Base-by-base conservation (phyloP, 2,888 invertebrate genomes). In the Drosophila picticornis region DNA sequence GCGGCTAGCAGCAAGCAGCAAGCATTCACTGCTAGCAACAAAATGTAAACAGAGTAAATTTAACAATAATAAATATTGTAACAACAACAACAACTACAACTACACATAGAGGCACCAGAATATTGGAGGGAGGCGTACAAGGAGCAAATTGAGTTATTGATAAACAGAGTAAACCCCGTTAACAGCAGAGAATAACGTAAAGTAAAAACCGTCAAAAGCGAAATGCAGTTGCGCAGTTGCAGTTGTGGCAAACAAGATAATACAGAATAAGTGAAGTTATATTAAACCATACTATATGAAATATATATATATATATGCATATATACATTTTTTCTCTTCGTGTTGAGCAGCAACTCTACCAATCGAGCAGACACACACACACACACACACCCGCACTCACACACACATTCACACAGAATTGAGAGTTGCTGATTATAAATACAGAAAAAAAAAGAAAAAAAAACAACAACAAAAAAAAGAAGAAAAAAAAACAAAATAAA, bases 291-390 rank as follows among this genome's bases (percentile, higher is more conserved):
- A 72, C 50, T 34, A 71, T 66, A 66, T 71, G 64, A 61, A 48
- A 68, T 72, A 78, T 55, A 51, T 57, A 48, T 55, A 34, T 66
- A 50, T 65, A 77, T 77, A 61, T 72, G 64, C 64, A 77, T 77
- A 70, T 66, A 77, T 63, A 65, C 58, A 72, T 75, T 75, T 78
- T 71, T 70, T 75, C 72, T 78, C 72, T 72, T 62, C 72, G 75
- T 77, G 75, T 67, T 77, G 61, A 78, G 63, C 77, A 78, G 77
- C 75, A 71, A 78, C 64, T 77, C 51, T 27, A 50, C 36, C 36
- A 50, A 56, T 36, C 50, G 38, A 58, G 38, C 48, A 63, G 31
- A 51, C 56, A 57, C 50, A 63, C 67, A 29, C 7, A 53, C 22
- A 48, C 32, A 62, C 56, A 51, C 38, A 52, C 27, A 36, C 43